Evolutionary conservation across 2,888 invertebrate species (phyloP).

Genomic region (Adela reaumurella): DNA sequence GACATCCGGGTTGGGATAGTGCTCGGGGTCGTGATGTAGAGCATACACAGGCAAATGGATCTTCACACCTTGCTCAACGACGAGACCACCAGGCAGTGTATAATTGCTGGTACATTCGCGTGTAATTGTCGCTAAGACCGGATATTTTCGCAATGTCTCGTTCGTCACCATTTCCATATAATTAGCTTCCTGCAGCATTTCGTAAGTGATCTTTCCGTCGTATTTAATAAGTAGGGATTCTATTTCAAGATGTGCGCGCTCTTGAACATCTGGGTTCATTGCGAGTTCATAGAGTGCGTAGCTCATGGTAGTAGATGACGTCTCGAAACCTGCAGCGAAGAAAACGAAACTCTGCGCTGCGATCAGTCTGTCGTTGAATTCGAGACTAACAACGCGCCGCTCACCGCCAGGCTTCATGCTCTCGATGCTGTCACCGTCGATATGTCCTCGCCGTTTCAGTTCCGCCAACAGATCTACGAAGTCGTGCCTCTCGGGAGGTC

Average conservation of each 20-base stretch:
- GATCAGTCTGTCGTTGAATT: slow-evolving; percentile 25
- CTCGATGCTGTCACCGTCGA: slow-evolving; percentile 23
- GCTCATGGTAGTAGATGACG: slow-evolving; percentile 22
- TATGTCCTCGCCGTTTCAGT: slow-evolving; percentile 19
- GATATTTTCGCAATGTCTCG: slow-evolving; percentile 29
- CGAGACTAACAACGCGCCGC: slow-evolving; percentile 12
- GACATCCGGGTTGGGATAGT: slow-evolving; percentile 28
- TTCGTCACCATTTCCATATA: slow-evolving; percentile 25
- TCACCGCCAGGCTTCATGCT: slow-evolving; percentile 14
- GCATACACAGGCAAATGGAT: slow-evolving; percentile 31
- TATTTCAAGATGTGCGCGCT: slow-evolving; percentile 20
- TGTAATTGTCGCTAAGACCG: slow-evolving; percentile 24
- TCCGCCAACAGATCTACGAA: slow-evolving; percentile 28
- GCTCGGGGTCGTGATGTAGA: slow-evolving; percentile 24
- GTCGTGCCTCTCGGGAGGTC: slow-evolving; percentile 23
- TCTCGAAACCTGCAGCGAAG: slow-evolving; percentile 30
- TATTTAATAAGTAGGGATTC: slow-evolving; percentile 19
- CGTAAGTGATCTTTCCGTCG: slow-evolving; percentile 19
- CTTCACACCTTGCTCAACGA: slow-evolving; percentile 24
- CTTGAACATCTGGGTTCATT: slow-evolving; percentile 20
- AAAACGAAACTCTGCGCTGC: slow-evolving; percentile 49
- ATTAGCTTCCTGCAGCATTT: slow-evolving; percentile 23
- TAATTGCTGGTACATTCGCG: slow-evolving; percentile 30
- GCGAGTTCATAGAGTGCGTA: slow-evolving; percentile 25
- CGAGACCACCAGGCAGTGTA: slow-evolving; percentile 23